Evolutionary conservation across 2,888 invertebrate genomes (phyloP).

Genomic region (Anoplius nigerrimus): DNA sequence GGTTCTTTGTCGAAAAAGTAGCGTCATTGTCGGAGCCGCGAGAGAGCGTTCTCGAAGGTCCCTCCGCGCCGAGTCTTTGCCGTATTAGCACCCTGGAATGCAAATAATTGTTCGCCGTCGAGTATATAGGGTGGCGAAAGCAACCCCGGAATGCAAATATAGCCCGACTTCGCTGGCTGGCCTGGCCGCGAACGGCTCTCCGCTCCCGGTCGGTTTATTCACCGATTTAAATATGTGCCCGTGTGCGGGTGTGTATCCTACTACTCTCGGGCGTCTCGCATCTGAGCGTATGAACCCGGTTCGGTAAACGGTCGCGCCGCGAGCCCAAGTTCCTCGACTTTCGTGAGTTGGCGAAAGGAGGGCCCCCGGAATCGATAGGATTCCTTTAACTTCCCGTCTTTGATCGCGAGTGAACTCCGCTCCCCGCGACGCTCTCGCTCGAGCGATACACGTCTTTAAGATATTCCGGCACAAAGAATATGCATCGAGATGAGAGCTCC

Average conservation of each 20-base stretch:
- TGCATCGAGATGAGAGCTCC: no score
- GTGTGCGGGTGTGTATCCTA: not conserved
- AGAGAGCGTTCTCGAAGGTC: no score
- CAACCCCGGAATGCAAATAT: conserved; percentile 68
- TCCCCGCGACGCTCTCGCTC: no score
- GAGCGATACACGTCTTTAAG: no score
- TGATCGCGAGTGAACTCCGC: no score
- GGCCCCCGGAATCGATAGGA: conserved; percentile 25
- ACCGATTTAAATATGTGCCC: not conserved
- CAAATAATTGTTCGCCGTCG: conserved; percentile 69
- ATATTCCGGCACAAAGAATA: no score
- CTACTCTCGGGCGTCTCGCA: no score
- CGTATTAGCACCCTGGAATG: conserved; percentile 62
- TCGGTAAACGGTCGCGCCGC: no score
- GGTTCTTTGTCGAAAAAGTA: no score
- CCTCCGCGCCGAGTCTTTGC: not conserved
- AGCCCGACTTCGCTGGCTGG: conserved; percentile 51
- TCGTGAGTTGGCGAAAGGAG: conserved; percentile 6
- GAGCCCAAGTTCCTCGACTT: no score
- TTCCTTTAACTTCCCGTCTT: conserved; percentile 22
- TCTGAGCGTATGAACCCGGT: no score
- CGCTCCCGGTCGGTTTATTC: conserved; percentile 7
- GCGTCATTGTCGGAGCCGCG: no score
- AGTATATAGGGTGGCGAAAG: conserved; percentile 57
- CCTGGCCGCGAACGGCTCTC: conserved; percentile 15